phyloP scores from a whole-genome alignment of 2,888 invertebrate genomes.

The Lobophora halterata region DNA sequence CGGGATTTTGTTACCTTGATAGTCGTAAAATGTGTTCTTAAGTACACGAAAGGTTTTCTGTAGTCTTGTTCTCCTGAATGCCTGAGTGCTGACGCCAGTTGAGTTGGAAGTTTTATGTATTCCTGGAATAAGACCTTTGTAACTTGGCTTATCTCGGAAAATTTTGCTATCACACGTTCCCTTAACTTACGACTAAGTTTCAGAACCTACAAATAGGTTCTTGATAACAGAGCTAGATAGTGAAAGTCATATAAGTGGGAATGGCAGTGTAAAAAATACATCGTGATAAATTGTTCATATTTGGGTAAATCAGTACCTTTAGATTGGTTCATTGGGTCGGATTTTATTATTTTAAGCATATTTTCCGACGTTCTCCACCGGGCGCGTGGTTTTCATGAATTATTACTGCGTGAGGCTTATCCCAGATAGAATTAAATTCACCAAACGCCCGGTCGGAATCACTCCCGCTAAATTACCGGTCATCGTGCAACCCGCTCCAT shows the following conservation, averaged over 20 bases:
- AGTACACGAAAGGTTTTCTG: conserved; percentile 37
- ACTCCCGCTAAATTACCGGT: conserved; percentile 64
- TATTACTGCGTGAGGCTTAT: conserved; percentile 53
- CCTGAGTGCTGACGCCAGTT: conserved; percentile 28
- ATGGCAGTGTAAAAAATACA: too few species aligned
- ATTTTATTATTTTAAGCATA: conserved; percentile 22
- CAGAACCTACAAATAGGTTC: too few species aligned
- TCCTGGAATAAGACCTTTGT: conserved; percentile 6
- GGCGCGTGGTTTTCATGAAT: conserved; percentile 53
- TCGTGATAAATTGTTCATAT: conserved; percentile 9
- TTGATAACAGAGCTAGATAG: too few species aligned
- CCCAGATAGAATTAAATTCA: conserved; percentile 66
- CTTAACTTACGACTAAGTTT: too few species aligned
- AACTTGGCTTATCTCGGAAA: conserved; percentile 3
- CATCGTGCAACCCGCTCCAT: conserved; percentile 51
- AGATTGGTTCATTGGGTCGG: conserved; percentile 16
- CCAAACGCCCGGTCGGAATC: conserved; percentile 53
- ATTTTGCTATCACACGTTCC: too few species aligned
- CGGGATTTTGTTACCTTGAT: conserved; percentile 47
- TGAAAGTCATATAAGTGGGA: too few species aligned
- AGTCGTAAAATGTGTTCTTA: conserved; percentile 39
- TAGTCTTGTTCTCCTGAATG: conserved; percentile 32
- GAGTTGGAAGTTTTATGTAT: conserved; percentile 22
- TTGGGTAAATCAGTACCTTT: conserved; percentile 13
- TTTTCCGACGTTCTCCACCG: conserved; percentile 26